phyloP scores from a whole-genome alignment of 2,888 invertebrate genomes.

The Xylophagus ater region DNA sequence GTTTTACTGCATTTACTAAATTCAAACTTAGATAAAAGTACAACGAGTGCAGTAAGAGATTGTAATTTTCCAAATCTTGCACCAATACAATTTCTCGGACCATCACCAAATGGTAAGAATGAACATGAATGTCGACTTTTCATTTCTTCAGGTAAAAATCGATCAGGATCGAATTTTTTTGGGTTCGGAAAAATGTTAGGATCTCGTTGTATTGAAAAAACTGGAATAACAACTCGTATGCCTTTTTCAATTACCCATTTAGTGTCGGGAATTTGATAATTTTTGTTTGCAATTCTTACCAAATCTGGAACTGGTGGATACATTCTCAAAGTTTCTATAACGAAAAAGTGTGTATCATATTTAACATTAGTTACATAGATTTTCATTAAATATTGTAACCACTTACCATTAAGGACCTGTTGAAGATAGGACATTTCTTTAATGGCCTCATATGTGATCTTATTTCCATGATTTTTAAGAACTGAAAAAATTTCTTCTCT shows the following conservation, averaged over 20 bases:
- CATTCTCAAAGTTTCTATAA: constrained; percentile 7
- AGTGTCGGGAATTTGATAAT: constrained; percentile 22
- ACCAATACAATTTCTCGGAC: constrained; percentile 20
- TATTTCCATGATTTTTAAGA: constrained; percentile 20
- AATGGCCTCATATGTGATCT: constrained; percentile 28
- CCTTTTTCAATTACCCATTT: constrained; percentile 40
- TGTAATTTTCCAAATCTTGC: constrained; percentile 6
- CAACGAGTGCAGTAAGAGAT: constrained; percentile 1
- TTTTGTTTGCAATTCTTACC: background rate
- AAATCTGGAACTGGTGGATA: constrained; percentile 5
- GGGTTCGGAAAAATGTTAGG: constrained; percentile 40
- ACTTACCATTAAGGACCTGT: constrained; percentile 27
- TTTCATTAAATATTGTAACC: background rate
- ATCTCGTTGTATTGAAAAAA: constrained; percentile 45
- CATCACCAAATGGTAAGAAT: constrained; percentile 28
- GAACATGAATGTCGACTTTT: constrained; percentile 19
- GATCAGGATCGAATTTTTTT: constrained; percentile 29
- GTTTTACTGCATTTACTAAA: constrained; percentile 1
- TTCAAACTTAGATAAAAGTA: background rate
- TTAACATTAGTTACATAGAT: background rate
- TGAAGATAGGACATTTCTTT: constrained; percentile 29
- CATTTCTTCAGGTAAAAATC: constrained; percentile 25
- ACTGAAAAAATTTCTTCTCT: constrained; percentile 24
- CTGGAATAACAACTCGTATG: constrained; percentile 40
- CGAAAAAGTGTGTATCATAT: background rate